A percentile compares a stretch with the other conserved stretches of the same genome.
Evolutionary conservation across 92 coral and sea anemone genomes (phyloP).

Genomic region (Scolanthus callimorphus): DNA sequence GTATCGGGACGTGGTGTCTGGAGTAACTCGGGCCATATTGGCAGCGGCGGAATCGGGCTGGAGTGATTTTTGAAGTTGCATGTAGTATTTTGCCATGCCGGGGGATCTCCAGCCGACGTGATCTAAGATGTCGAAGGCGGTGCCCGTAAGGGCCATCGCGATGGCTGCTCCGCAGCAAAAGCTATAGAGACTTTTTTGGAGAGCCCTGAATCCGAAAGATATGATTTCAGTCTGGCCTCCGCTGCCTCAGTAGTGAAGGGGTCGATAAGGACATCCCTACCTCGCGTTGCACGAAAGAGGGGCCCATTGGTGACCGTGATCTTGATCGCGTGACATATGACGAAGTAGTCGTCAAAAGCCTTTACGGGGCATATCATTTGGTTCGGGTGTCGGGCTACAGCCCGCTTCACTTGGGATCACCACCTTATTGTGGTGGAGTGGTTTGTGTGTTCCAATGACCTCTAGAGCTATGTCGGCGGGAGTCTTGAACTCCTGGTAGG

Average conservation of each 20-base stretch:
- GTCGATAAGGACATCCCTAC: constrained; percentile 12
- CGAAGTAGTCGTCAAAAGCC: constrained; percentile 21
- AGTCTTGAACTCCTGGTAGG: too few relatives aligned
- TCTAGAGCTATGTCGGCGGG: too few relatives aligned
- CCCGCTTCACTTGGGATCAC: too few relatives aligned
- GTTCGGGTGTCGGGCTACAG: constrained; percentile 26
- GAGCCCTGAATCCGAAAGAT: too few relatives aligned
- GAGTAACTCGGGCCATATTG: constrained; percentile 23
- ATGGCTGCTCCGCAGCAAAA: constrained; percentile 24
- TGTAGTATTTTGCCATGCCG: too few relatives aligned
- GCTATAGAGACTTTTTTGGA: constrained; percentile 14
- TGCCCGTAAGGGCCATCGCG: constrained; percentile 26
- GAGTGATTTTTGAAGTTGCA: too few relatives aligned
- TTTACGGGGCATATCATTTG: constrained; percentile 16
- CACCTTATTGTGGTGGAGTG: too few relatives aligned
- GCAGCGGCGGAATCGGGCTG: too few relatives aligned
- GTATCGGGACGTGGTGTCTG: constrained; percentile 23
- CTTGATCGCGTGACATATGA: constrained; percentile 12
- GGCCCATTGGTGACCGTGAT: constrained; percentile 21
- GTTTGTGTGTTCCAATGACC: too few relatives aligned
- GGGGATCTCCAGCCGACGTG: constrained; percentile 22
- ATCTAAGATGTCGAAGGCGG: constrained; percentile 22
- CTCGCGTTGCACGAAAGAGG: constrained; percentile 15
- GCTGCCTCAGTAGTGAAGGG: constrained; percentile 28
- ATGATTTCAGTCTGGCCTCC: too few relatives aligned